phyloP scores from a whole-genome alignment of 2,797 vertebrate species.

The Spondyliosoma cantharus region DNA sequence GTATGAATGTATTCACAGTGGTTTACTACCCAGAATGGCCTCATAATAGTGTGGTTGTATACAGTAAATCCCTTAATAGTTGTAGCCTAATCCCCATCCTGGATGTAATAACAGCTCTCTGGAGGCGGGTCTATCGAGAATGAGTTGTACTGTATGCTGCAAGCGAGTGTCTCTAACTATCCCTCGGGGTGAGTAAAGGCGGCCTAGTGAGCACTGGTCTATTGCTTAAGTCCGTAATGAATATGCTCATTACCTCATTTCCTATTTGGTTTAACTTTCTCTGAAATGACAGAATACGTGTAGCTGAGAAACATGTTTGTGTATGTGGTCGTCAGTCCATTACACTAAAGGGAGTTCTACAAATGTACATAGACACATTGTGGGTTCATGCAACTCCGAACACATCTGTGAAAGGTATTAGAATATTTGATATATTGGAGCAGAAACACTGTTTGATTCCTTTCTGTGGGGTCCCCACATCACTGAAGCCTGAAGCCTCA shows the following conservation, averaged over 20 bases:
- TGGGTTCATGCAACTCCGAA: conserved; percentile 26
- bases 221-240: conserved; percentile 57
- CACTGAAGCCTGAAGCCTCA: neutral
- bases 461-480: conserved; percentile 4
- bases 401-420: conserved; percentile 53
- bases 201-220: conserved; percentile 33
- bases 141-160: conserved; percentile 15
- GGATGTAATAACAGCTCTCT: conserved; percentile 55
- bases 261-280: conserved; percentile 56
- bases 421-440: conserved; percentile 36
- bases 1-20: conserved; percentile 40
- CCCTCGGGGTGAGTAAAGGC: conserved; percentile 39
- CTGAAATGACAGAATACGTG: conserved; percentile 53
- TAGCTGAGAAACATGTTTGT: conserved; percentile 24
- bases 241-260: conserved; percentile 62
- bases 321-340: conserved; percentile 25
- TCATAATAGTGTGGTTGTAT: conserved; percentile 35
- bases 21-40: conserved; percentile 31
- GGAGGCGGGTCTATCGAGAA: conserved; percentile 35
- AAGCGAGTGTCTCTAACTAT: conserved; percentile 17
- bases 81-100: conserved; percentile 39
- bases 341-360: conserved; percentile 32
- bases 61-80: conserved; percentile 62
- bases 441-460: conserved; percentile 24
- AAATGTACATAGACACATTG: conserved; percentile 33